These are phyloP conservation scores for Mohoua ochrocephala DNA, from an alignment of 2,113 vertebrate species.

Conservation along the genomic window DNA sequence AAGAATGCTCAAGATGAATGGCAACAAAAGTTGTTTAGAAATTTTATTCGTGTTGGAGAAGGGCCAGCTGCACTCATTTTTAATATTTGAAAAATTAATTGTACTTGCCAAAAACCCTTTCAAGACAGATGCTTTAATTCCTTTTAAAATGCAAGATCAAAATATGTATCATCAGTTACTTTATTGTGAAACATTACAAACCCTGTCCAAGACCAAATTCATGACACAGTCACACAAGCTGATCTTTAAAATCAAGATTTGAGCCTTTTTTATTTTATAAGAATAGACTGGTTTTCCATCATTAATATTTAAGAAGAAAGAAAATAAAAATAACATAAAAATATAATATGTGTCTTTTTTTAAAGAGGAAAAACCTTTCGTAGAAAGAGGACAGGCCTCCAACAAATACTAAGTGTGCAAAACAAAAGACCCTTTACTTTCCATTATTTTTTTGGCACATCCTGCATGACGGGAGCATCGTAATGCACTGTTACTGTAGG, in stretches of 20 bases:
- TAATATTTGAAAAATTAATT: slow-evolving; percentile 28
- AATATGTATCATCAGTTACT: background rate
- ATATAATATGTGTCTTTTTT: background rate
- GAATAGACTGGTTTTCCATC: background rate
- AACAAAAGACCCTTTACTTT: background rate
- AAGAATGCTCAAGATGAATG: slow-evolving; percentile 1
- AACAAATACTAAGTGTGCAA: background rate
- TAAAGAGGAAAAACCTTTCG: background rate
- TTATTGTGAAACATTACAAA: background rate
- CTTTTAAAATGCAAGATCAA: slow-evolving; percentile 11
- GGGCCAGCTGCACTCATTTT: background rate
- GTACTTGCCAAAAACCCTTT: background rate
- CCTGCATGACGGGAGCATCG: background rate
- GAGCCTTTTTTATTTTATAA: background rate
- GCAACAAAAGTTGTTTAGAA: background rate
- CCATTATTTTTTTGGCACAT: background rate
- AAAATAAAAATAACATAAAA: background rate
- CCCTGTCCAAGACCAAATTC: background rate
- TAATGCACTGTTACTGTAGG: background rate
- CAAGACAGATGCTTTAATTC: slow-evolving; percentile 10
- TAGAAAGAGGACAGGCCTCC: background rate
- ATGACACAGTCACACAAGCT: background rate
- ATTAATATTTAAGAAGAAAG: background rate
- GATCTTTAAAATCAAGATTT: background rate
- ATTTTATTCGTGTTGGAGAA: background rate